Evolutionary conservation across 64 coral and sea anemone genomes (phyloP), one percentile per base, ranked within the genome.

Genomic region (Pachyseris speciosa): DNA sequence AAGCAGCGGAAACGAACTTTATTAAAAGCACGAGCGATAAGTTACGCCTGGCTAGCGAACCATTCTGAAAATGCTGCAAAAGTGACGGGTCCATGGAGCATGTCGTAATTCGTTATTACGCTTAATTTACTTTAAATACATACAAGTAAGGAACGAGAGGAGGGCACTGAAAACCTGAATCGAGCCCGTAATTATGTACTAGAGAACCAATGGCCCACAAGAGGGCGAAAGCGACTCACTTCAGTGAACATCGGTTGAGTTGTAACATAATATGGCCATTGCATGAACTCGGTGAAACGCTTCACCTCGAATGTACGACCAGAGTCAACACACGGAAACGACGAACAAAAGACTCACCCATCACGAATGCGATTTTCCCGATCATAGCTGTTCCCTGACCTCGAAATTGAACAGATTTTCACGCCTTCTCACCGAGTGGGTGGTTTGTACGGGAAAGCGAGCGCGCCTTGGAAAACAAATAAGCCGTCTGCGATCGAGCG

Each of bases 61-160:
- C 55, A 26, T 81, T 2, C 31, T 57, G 36, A 25, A 59, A 31
- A 55, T 0, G 32, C 12, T 20, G 17, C 76, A 53, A 80, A 7
- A 26, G 19, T 4, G 31, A 15, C 8, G 34, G 15, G 52, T 71
- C 77, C 28, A 9, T 81, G 77, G 22, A 61, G 52, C 77, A 81
- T 81, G 31, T 57, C 55, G 24, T 61, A 81, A 81, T 81, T 17
- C 45, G 33, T 58, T 81, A 41, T 81, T 63, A 81, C 77, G 53
- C 51, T 81, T 81, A 81, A 81, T 81, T 81, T 81, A 40, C 51
- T 41, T 40, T 61, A 22, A 80, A 81, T 40, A 26, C 32, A 40
- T n/a, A 52, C 34, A 26, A 40, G 76, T 38, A 63, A 63, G 60
- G 55, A 38, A 39, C 25, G 17, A 81, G 51, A 60, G 51, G 32